Percentiles rank a stretch among this genome's conserved stretches.
Evolutionary conservation across 53 echinoderm and acorn worm species (phyloP).

Genomic region (Luidia sarsii): DNA sequence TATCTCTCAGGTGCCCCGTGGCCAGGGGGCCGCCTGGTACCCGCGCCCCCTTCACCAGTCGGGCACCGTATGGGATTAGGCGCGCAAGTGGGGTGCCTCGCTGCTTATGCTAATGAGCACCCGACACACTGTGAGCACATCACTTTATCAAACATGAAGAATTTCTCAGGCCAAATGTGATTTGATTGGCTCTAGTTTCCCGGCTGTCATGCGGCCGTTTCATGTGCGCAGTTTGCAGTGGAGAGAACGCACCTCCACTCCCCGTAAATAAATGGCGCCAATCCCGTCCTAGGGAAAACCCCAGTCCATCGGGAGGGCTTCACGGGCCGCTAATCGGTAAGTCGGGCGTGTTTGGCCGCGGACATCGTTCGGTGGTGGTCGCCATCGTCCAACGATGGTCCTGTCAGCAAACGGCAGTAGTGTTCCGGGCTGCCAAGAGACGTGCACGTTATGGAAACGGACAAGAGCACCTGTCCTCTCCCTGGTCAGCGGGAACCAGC

Average conservation of each 20-base stretch:
- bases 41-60: neutral
- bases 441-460: slow-evolving; percentile 27
- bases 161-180: slow-evolving; percentile 10
- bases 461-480: slow-evolving; percentile 52
- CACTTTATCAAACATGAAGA: neutral
- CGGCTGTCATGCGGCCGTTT: slow-evolving; percentile 1
- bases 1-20: slow-evolving; percentile 19
- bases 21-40: slow-evolving; percentile 22
- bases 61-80: neutral
- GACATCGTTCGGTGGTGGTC: too few species aligned
- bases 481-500: slow-evolving; percentile 1
- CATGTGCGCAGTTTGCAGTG: neutral
- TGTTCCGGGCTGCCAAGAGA: neutral
- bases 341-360: too few species aligned
- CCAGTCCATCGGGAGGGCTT: too few species aligned
- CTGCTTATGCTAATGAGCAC: neutral
- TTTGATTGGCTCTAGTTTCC: neutral
- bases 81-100: too few species aligned
- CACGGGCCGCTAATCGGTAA: too few species aligned
- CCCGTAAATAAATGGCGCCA: too few species aligned
- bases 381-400: too few species aligned
- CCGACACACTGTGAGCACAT: neutral
- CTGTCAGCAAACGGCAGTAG: slow-evolving; percentile 30
- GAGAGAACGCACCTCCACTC: too few species aligned
- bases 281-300: too few species aligned